Base-by-base conservation (phyloP, 2,888 invertebrate genomes). In the Chymomyza caudatula region DNA sequence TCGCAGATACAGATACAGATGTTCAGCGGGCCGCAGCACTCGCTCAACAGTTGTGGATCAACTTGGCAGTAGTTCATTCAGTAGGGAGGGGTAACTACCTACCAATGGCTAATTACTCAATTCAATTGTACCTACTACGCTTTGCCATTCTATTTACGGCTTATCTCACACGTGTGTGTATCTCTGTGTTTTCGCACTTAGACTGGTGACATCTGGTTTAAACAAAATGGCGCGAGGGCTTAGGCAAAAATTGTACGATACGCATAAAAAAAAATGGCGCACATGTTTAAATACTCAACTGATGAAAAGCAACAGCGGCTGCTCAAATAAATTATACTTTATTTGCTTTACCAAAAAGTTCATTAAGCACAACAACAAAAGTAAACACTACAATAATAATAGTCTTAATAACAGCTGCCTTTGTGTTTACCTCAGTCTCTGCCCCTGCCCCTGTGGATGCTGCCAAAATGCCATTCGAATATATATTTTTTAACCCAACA, bases 21-120 rank as follows among this genome's bases (percentile, higher is more conserved):
- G 52, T 52, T 13, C 23, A 51, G 52, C 22, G 37, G 42, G 19
- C 8, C n/a, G 49, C 19, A 44, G 29, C 29, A 61, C 44, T 49
- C 37, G 55, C 20, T 19, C 22, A 43, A 11, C 42, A 44, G n/a
- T 15, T 13, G 44, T 4, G 8, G 22, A 15, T 8, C 22, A n/a
- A 23, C 23, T 25, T 52, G 52, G n/a, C 19, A 22, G 3, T 25
- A 25, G 52, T 52, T 23, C 22, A 23, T 52, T 52, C 52, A 11
- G 47, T 6, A 1, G 19, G 17, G 19, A 47, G 47, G 15, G 11
- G 19, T 19, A 47, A 13, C 57, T 57, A 63, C 29, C 20, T 43
- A 51, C 13, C 20, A 42, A 52, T 56, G 56, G 47, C 29, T 80
- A 81, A 81, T 79, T 79, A 72, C 76, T 81, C 71, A 83, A 76